These are phyloP conservation scores for Antechinus flavipes DNA, from an alignment of 2,113 vertebrate species.

Conservation along the genomic window DNA sequence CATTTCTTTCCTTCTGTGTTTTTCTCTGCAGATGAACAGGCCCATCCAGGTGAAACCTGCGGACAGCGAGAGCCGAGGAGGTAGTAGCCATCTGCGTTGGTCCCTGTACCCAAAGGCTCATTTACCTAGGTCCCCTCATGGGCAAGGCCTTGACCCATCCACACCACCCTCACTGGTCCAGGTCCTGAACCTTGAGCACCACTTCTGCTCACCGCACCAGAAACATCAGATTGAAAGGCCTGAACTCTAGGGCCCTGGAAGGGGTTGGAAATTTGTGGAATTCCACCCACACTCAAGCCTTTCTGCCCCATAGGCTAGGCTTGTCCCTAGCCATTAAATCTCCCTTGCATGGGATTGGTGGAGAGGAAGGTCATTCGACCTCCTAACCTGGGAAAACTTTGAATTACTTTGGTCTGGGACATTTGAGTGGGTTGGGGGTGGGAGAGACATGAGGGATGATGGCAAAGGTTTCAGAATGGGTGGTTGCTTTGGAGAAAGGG, in stretches of 20 bases:
- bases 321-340: neutral
- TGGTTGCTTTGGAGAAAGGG: neutral
- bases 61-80: constrained; percentile 99
- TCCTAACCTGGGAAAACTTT: neutral
- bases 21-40: constrained; percentile 95
- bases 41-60: constrained; percentile 99
- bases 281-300: neutral
- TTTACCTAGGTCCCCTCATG: constrained; percentile 72
- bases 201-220: neutral
- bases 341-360: neutral
- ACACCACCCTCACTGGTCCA: neutral
- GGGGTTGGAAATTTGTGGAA: neutral
- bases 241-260: neutral
- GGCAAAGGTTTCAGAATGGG: neutral
- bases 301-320: neutral
- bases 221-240: neutral
- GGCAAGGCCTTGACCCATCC: neutral
- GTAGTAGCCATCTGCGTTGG: constrained; percentile 88
- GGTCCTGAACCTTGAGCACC: constrained; percentile 12
- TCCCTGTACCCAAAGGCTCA: constrained; percentile 82
- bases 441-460: neutral
- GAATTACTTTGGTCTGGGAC: neutral
- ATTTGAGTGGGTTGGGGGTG: neutral
- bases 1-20: constrained; percentile 71
- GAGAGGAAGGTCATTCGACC: neutral